Conservation (phyloP, 2,888 invertebrate genomes). For the Eupithecia inturbata region DNA sequence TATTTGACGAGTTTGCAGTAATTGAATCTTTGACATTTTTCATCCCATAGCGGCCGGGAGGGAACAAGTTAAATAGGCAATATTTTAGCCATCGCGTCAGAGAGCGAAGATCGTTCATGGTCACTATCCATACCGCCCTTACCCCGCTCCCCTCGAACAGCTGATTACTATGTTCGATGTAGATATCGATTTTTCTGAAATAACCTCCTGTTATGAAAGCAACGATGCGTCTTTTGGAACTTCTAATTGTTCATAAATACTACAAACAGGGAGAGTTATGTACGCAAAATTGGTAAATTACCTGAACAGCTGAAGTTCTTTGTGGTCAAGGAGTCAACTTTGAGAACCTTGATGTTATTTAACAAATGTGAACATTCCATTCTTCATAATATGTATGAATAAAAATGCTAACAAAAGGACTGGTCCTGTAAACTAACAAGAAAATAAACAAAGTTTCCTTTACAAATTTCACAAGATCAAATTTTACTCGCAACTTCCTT, state of each 20-base stretch:
- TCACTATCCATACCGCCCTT: conserved; percentile 72
- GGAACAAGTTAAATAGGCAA: conserved; percentile 43
- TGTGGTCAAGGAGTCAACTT: conserved; percentile 80
- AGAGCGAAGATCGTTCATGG: conserved; percentile 70
- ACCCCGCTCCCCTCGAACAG: conserved; percentile 75
- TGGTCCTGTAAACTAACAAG: conserved; percentile 61
- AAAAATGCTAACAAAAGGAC: conserved; percentile 54
- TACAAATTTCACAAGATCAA: conserved; percentile 36
- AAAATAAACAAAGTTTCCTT: conserved; percentile 47
- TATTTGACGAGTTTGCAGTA: background rate
- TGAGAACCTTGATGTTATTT: conserved; percentile 85
- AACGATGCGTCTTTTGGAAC: conserved; percentile 47
- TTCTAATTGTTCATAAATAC: conserved; percentile 33
- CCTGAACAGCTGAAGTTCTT: conserved; percentile 87
- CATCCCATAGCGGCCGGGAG: background rate
- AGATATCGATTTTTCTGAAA: conserved; percentile 79
- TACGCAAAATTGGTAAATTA: conserved; percentile 65
- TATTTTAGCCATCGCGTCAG: conserved; percentile 60
- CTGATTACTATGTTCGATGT: conserved; percentile 80
- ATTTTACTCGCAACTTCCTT: conserved; percentile 38
- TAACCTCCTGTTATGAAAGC: conserved; percentile 67
- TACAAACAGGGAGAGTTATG: conserved; percentile 43
- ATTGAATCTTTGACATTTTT: background rate
- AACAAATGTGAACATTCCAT: conserved; percentile 89
- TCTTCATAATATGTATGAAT: conserved; percentile 69